Evolutionary conservation across 2,113 vertebrate genomes (phyloP), one percentile per base, ranked within the genome.

Genomic region (Mormyrus iriodes): DNA sequence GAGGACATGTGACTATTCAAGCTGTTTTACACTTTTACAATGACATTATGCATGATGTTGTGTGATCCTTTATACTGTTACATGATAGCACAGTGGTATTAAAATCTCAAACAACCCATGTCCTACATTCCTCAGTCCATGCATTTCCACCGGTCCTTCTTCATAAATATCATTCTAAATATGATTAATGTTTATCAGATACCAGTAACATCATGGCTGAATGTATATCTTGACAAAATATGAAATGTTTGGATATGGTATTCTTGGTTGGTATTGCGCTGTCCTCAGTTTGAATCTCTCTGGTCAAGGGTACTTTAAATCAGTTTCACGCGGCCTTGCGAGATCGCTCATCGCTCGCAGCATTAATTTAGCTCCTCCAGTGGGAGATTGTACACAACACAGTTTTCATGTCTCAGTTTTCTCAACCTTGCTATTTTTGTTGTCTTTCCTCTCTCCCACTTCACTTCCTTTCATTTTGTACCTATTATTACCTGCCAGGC

Each of bases 401-500:
- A 73, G 39, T 85, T 49, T 21, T 85, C 83, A n/a, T 46, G 55
- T 76, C 69, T 61, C 89, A 17, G 86, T 44, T 89, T 76, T 86
- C 87, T 89, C 39, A 89, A 53, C 61, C 87, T 61, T 90, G 84
- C 90, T 90, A 46, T 90, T 88, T 89, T 85, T 90, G 87, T 91
- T 91, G 85, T 55, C 85, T 86, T 53, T 55, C 51, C 49, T 31
- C 85, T 52, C 44, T 53, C 49, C 85, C 85, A 17, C 53, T 39
- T 53, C 27, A 35, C 48, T 83, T 39, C 17, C 90, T 90, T 84
- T 91, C 92, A 88, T 92, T 92, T 88, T 27, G 94, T 93, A 94
- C 94, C 93, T 95, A 94, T 96, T 94, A 93, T 96, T 94, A 94
- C 93, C 92, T 94, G 91, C 94, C 96, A 95, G 96, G 93, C 94